Conservation (phyloP, 2,113 vertebrate genomes). For the Pampusana beccarii region DNA sequence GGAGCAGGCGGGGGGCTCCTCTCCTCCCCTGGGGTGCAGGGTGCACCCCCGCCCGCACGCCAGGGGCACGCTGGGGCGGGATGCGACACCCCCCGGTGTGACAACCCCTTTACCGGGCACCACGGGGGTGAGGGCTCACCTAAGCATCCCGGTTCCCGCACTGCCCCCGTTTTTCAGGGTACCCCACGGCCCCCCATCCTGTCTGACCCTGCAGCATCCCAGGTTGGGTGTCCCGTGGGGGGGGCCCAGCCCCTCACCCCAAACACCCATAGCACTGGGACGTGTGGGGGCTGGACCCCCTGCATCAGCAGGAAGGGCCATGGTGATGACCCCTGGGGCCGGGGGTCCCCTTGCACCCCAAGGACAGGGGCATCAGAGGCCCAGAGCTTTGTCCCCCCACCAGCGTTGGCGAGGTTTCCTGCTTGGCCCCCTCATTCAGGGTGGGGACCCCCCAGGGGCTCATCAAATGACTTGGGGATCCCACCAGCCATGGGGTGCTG, state of each 20-base stretch:
- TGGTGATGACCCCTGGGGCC: accelerated
- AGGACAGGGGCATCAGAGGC: no score
- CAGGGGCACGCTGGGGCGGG: neutral
- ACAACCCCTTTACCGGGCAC: neutral
- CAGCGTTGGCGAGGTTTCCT: accelerated
- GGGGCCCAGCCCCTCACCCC: neutral
- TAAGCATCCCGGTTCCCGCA: accelerated
- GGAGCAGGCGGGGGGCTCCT: neutral
- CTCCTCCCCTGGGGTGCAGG: neutral
- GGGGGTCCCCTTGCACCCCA: neutral
- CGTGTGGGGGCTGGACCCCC: neutral
- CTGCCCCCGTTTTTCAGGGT: neutral
- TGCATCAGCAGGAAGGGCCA: neutral
- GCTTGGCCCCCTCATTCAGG: accelerated
- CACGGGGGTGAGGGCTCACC: neutral
- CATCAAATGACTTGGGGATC: neutral
- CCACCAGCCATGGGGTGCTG: accelerated
- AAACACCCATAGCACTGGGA: accelerated
- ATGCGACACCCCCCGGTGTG: neutral
- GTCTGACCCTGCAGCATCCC: neutral
- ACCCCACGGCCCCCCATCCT: neutral
- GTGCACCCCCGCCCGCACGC: neutral
- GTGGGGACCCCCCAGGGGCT: neutral
- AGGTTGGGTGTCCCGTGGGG: neutral
- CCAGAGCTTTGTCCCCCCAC: accelerated